Evolutionary conservation across 2,113 vertebrate species (phyloP), one percentile per base, ranked within the genome.

Genomic region (Hydrolagus affinis): DNA sequence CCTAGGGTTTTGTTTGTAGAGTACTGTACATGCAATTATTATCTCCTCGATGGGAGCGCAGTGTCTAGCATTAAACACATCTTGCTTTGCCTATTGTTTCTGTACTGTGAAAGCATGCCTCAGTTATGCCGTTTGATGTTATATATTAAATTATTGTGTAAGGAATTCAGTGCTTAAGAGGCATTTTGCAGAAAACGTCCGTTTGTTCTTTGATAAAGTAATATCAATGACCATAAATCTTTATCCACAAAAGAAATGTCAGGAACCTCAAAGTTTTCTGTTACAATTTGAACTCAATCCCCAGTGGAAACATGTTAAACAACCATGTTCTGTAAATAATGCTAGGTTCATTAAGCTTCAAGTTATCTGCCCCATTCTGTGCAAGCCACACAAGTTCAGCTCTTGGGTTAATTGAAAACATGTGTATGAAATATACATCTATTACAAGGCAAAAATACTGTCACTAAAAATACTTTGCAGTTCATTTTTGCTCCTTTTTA

Each of bases 251-350:
- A n/a, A 32, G 19, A 68, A 66, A 19, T 10, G 15, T 19, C 3
- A 75, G 62, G 78, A 83, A 83, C 28, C 66, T 83, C 3, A 66
- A 66, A 32, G 66, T 83, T 83, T 68, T 83, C 62, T 66, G 1
- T 66, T 56, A 12, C 30, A 83, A 25, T 83, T 28, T 21, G 23
- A 28, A 83, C 21, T 19, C 15, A 83, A 10, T 23, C 15, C 17
- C 66, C 44, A 44, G 44, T 44, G 44, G 44, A 44, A 44, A 44
- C 44, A 44, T 44, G 1, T 44, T 44, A 28, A 10, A 83, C 64
- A 83, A 2, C 19, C 64, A 83, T 4, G 32, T 83, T 83, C 78
- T 64, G 32, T 66, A 66, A 83, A 66, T 83, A 83, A 68, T 17
- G 21, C 4, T 64, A 62, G n/a, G 56, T 75, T n/a, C 60, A 66